phyloP scores from a whole-genome alignment of 2,797 vertebrate genomes.

The Micropoecilia bifurca region DNA sequence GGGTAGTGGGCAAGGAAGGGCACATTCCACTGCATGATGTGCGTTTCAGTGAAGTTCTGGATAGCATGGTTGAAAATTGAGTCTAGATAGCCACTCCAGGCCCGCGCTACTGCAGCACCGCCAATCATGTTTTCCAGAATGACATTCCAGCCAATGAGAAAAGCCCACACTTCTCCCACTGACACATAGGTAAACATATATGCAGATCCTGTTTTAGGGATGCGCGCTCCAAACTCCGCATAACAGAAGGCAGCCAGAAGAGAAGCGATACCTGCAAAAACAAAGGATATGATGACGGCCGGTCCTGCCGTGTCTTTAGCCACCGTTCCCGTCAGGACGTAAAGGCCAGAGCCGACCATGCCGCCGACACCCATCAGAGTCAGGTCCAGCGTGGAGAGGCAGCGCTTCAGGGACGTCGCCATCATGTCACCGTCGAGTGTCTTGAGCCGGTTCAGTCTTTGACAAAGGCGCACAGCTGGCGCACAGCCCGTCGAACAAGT shows the following conservation, averaged over 20 bases:
- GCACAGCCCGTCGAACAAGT: conserved; percentile 80
- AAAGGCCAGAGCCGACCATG: conserved; percentile 96
- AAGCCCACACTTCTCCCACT: conserved; percentile 96
- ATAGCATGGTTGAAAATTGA: conserved; percentile 94
- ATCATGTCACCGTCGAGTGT: conserved; percentile 92
- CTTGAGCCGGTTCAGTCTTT: conserved; percentile 92
- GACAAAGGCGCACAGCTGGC: conserved; percentile 87
- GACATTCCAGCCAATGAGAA: conserved; percentile 97
- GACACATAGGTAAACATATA: conserved; percentile 98
- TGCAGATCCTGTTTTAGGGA: conserved; percentile 95
- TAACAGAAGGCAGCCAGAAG: conserved; percentile 96
- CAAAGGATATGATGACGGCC: conserved; percentile 89
- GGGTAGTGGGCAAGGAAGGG: conserved; percentile 92
- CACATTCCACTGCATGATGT: conserved; percentile 89
- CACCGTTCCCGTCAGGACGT: conserved; percentile 94
- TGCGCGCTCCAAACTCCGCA: conserved; percentile 93
- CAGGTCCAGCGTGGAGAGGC: conserved; percentile 92
- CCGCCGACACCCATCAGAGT: conserved; percentile 92
- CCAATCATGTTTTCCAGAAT: conserved; percentile 96
- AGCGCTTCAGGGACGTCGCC: conserved; percentile 92
- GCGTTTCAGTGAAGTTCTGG: conserved; percentile 91
- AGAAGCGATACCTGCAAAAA: conserved; percentile 90
- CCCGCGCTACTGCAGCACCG: conserved; percentile 91
- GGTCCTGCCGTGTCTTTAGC: conserved; percentile 93
- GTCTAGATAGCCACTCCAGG: conserved; percentile 97